Percentiles rank a stretch among this genome's conserved stretches.
These are phyloP conservation scores for Delphinapterus leucas DNA, from an alignment of 2,113 vertebrate species.

Conservation along the genomic window DNA sequence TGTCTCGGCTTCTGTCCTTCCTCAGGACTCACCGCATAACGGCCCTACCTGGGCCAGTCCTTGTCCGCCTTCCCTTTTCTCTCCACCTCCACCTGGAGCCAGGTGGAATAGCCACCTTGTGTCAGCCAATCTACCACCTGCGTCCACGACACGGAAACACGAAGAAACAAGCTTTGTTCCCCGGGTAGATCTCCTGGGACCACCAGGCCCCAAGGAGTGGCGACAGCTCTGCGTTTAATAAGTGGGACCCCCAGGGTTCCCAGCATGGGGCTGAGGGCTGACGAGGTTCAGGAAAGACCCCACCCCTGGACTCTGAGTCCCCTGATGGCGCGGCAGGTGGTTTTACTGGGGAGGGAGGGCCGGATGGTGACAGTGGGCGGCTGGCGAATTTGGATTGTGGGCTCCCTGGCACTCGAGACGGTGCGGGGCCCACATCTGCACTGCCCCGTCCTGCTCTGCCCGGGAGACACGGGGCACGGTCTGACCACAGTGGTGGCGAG, in stretches of 20 bases:
- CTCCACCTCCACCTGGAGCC: background rate
- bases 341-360: background rate
- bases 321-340: accelerated
- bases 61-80: background rate
- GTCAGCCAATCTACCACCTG: background rate
- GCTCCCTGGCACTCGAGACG: background rate
- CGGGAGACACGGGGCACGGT: background rate
- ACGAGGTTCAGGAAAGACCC: background rate
- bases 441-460: background rate
- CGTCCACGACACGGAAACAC: accelerated
- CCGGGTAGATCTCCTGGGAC: background rate
- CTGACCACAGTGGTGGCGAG: background rate
- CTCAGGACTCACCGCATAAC: accelerated
- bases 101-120: accelerated
- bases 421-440: no score
- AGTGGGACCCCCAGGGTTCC: background rate
- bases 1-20: background rate
- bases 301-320: accelerated
- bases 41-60: background rate
- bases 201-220: no score
- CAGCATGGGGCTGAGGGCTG: background rate
- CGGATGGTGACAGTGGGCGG: no score
- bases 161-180: no score
- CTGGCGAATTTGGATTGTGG: background rate
- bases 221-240: background rate